These are phyloP conservation scores for Agapornis canus DNA, from an alignment of 2,797 vertebrate species.

Conservation along the genomic window DNA sequence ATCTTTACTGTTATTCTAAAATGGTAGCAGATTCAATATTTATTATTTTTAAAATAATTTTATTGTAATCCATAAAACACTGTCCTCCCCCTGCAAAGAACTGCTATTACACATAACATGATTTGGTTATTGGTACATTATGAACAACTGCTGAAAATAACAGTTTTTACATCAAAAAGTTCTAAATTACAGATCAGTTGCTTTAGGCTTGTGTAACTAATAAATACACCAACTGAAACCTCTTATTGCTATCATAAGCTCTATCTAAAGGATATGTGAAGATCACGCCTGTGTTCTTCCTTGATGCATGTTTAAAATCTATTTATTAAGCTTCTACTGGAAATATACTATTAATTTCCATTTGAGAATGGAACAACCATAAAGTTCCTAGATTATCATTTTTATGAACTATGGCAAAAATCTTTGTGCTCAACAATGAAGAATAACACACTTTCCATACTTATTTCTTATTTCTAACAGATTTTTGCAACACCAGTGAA, in stretches of 20 bases:
- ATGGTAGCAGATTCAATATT: background rate
- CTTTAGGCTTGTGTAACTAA: background rate
- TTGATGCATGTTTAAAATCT: background rate
- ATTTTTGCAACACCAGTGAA: background rate
- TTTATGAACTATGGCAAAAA: background rate
- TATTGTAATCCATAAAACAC: background rate
- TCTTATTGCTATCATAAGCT: background rate
- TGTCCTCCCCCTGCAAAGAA: background rate
- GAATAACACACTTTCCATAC: fast-evolving
- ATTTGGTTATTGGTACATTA: background rate
- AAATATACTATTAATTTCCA: background rate
- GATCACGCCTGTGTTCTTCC: background rate
- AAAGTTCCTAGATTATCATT: background rate
- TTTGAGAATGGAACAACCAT: background rate
- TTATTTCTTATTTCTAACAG: background rate
- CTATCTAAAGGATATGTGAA: background rate
- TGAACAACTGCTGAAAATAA: background rate
- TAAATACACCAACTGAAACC: background rate
- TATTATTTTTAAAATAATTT: background rate
- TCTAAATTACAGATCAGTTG: background rate
- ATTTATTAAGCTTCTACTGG: background rate
- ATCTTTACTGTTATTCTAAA: background rate
- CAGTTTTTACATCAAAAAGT: background rate
- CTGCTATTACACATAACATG: background rate
- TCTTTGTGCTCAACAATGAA: background rate